Base-by-base conservation (phyloP, 2,888 invertebrate genomes). In the Nipponacmea schrenckii region DNA sequence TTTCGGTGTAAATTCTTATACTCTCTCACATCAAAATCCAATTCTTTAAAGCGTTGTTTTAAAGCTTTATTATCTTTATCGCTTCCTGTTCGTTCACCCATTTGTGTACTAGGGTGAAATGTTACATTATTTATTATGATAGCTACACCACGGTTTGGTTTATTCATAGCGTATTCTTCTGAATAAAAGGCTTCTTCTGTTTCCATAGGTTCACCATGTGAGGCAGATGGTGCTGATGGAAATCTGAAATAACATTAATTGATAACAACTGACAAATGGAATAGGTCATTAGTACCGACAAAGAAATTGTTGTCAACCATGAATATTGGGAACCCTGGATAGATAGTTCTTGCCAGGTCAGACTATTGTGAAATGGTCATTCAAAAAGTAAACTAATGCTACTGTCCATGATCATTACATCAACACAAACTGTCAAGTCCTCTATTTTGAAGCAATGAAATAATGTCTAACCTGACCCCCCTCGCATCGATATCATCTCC, bases 71-170 rank as follows among this genome's bases (percentile, higher is more conserved):
- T 93, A 88, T 97, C 97, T 64, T 93, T 93, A 85, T 95, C 94
- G 1, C 96, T 97, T 0, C 97, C 97, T 78, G 92, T 92, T 62
- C 89, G 76, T 12, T 81, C 80, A 12, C 83, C 79, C 75, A 90
- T 84, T 10, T 82, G 77, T 3, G 89, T 86, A 17, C 73, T 71
- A 3, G 79, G 72, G 88, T 83, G 92, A 85, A 97, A 97, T 83
- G 91, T 90, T 89, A 95, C 94, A 87, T 97, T 96, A 88, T 97
- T 97, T 85, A 97, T 95, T 84, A 97, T 95, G 20, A 96, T 88
- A 4, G 96, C 96, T 79, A 93, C 89, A 4, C 97, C 97, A 71
- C 96, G 92, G 75, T 92, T 91, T 31, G 81, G 74, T 87, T 96
- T 94, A 82, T 92, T 92, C 96, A 97, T 97, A 79, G 94, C 95